Conservation (phyloP, 2,113 vertebrate species). For the Melanerpes formicivorus region DNA sequence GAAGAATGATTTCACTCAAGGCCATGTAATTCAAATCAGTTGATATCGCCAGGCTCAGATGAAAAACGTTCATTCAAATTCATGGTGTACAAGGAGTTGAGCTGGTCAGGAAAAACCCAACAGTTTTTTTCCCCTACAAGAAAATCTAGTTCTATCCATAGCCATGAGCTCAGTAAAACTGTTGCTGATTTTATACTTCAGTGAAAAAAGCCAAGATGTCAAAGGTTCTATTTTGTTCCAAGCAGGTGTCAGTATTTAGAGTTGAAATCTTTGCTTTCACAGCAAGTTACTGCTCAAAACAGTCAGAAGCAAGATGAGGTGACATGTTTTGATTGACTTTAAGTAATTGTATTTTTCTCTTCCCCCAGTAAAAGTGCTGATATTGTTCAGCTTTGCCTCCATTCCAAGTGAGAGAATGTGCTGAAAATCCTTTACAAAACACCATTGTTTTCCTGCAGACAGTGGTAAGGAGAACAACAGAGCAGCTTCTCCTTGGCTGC, state of each 20-base stretch:
- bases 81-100: not conserved
- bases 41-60: not conserved
- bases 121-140: not conserved
- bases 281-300: not conserved
- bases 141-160: not conserved
- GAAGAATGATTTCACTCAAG: not conserved
- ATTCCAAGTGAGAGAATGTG: not conserved
- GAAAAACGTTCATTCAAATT: not conserved
- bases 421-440: not conserved
- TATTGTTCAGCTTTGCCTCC: not conserved
- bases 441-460: not conserved
- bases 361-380: not conserved
- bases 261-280: not conserved
- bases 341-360: constrained; percentile 8
- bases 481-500: not conserved
- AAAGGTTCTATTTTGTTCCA: not conserved
- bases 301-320: not conserved
- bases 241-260: not conserved
- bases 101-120: not conserved
- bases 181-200: not conserved
- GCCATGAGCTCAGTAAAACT: not conserved
- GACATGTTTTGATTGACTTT: constrained; percentile 12
- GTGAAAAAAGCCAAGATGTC: not conserved
- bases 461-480: not conserved
- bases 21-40: not conserved